phyloP scores from a whole-genome alignment of 1,140 invertebrate genomes.

The Cyphomyrmex costatus region DNA sequence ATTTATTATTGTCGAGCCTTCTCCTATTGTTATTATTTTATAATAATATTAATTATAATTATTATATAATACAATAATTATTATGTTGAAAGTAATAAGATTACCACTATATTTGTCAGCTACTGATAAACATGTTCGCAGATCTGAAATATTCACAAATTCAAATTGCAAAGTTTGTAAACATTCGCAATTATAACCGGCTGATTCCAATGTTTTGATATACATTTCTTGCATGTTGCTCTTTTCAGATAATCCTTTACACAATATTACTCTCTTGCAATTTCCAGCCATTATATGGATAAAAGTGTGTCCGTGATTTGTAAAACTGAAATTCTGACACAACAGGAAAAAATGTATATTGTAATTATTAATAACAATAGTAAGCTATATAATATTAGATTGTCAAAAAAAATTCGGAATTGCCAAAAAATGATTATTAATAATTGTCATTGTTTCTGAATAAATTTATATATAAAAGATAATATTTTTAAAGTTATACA shows the following conservation, averaged over 20 bases:
- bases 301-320: neutral
- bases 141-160: conserved; percentile 78
- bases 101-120: conserved; percentile 81
- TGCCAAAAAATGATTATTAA: too few relatives aligned
- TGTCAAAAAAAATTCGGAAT: too few relatives aligned
- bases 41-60: neutral
- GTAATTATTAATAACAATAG: neutral
- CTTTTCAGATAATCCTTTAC: conserved; percentile 78
- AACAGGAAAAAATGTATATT: neutral
- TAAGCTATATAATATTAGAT: neutral
- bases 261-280: conserved; percentile 79
- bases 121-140: conserved; percentile 73
- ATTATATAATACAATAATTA: too few relatives aligned
- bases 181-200: conserved; percentile 80
- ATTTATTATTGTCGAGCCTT: too few relatives aligned
- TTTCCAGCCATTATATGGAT: conserved; percentile 44
- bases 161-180: conserved; percentile 81
- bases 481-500: too few relatives aligned
- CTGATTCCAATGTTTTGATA: conserved; percentile 75
- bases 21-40: too few relatives aligned
- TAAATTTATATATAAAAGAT: too few relatives aligned
- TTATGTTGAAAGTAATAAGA: neutral
- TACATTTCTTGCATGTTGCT: conserved; percentile 80
- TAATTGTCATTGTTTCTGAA: too few relatives aligned
- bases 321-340: neutral